Conservation (phyloP, 2,888 invertebrate genomes). For the Papilio gigon region DNA sequence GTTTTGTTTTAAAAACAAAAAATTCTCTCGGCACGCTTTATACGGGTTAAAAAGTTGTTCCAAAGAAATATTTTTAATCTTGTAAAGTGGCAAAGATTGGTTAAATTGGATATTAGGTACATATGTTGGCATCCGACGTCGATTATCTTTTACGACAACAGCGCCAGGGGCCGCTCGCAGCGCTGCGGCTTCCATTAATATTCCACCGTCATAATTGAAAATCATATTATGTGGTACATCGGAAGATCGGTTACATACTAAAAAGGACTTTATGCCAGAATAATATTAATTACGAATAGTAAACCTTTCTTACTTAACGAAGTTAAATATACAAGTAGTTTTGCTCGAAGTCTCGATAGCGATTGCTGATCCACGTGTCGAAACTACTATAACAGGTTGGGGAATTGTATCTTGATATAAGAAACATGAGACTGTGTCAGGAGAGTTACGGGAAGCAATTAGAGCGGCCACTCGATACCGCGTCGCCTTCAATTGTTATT, state of each 20-base stretch:
- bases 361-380: neutral
- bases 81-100: conserved; percentile 19
- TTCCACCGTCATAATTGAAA: conserved; percentile 9
- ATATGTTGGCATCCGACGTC: neutral
- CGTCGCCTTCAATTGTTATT: conserved; percentile 7
- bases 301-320: too few relatives aligned
- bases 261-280: too few relatives aligned
- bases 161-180: conserved; percentile 3
- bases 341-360: too few relatives aligned
- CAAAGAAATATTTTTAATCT: conserved; percentile 10
- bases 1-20: too few relatives aligned
- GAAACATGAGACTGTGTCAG: neutral
- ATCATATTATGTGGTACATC: neutral
- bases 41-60: neutral
- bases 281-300: too few relatives aligned
- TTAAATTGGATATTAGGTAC: conserved; percentile 11
- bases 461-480: neutral
- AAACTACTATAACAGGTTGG: neutral
- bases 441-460: neutral
- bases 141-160: conserved; percentile 26
- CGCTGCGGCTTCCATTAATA: conserved; percentile 4
- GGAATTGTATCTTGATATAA: neutral
- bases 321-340: too few relatives aligned
- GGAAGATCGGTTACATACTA: neutral
- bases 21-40: neutral